Conservation (phyloP, 2,113 vertebrate species). For the Pteropus alecto region DNA sequence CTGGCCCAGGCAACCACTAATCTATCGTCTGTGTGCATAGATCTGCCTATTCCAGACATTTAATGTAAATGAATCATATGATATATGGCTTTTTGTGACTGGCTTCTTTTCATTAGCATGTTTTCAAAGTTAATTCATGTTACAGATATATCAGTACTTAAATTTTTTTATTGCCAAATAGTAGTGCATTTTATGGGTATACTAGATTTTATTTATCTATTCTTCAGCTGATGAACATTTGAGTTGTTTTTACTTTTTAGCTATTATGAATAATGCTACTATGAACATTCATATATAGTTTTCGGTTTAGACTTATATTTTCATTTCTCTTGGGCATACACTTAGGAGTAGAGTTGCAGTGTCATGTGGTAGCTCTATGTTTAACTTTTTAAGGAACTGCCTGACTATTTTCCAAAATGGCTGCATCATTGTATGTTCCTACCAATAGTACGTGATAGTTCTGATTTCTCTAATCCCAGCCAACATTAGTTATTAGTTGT, state of each 20-base stretch:
- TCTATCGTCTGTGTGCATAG: not conserved
- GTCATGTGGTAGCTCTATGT: not conserved
- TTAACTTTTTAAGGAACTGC: not conserved
- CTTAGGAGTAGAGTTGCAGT: not conserved
- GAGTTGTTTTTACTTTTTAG: not conserved
- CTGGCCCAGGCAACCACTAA: not conserved
- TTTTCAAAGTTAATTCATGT: not conserved
- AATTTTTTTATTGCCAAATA: not conserved
- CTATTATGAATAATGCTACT: not conserved
- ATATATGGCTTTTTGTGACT: not conserved
- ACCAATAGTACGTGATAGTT: not conserved
- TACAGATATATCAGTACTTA: not conserved
- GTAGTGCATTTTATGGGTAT: not conserved
- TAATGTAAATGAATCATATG: not conserved
- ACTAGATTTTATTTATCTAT: not conserved
- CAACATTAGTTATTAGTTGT: not conserved
- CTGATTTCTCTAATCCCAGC: not conserved
- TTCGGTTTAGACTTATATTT: not conserved
- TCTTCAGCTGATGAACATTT: not conserved
- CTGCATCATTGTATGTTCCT: not conserved
- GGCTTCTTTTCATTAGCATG: not conserved
- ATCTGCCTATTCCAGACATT: not conserved
- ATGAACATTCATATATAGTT: not conserved
- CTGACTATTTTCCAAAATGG: not conserved
- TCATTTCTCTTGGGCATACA: not conserved